Base-by-base conservation (phyloP, 2,888 invertebrate genomes). In the Cremastobaeus sp. region DNA sequence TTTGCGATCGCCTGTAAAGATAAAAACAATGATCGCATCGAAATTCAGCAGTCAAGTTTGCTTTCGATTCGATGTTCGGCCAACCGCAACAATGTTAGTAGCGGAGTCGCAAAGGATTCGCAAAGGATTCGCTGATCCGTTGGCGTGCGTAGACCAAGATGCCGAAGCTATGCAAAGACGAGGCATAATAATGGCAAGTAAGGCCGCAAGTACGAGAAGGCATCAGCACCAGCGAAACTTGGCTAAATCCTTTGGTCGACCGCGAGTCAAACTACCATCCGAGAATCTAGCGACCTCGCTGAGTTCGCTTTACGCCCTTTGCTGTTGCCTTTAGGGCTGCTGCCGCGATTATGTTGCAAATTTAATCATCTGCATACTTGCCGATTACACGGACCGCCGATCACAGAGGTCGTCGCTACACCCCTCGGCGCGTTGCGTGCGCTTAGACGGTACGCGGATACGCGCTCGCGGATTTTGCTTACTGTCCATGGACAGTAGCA, bases 331-430 rank as follows among this genome's bases (percentile, higher is more conserved):
- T 83, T 79, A 80, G 84, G 82, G 83, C 76, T 73, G 80, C 78
- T 81, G 84, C 86, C 82, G 82, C 85, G 86, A 87, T 88, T 86
- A 87, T 86, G 87, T 87, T 88, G 87, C 86, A 86, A 88, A 88
- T 88, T 88, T 88, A 88, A 88, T 88, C 87, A 88, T 88, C 87
- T 86, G 87, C 87, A 87, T 88, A 87, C 86, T 87, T 87, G 86
- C 83, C 85, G 86, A 88, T 88, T 88, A 86, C 82, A 86, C 87
- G 84, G 86, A 81, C 84, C 83, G 81, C 84, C 85, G 87, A 87
- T 88, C 87, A 87, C 87, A 88, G 85, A 85, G 84, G 84, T 84
- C 83, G 83, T 80, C 80, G 74, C 74, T 47, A 55, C 74, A 68
- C 81, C 82, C 82, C 74, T 59, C 71, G 80, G 82, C 79, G 66